phyloP scores from a whole-genome alignment of 2,797 vertebrate genomes.

The Ispidina picta region DNA sequence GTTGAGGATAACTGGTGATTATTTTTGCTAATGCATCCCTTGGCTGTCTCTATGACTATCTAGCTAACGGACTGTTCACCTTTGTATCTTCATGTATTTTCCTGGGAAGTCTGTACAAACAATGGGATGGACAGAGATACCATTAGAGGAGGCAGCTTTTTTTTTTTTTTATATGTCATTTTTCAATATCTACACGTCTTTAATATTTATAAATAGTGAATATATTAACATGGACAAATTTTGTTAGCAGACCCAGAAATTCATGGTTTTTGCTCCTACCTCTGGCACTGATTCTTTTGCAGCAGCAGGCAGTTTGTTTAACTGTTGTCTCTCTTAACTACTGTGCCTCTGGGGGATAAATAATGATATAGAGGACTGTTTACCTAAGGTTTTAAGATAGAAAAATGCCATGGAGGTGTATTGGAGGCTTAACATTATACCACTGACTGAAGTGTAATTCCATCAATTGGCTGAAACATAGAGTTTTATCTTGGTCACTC shows the following conservation, averaged over 20 bases:
- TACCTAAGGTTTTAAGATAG: not conserved
- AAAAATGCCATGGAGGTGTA: not conserved
- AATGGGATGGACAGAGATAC: not conserved
- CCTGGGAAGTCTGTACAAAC: not conserved
- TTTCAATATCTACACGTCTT: not conserved
- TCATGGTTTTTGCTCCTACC: not conserved
- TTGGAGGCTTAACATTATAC: not conserved
- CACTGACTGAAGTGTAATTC: not conserved
- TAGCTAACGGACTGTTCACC: not conserved
- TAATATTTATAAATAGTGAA: not conserved
- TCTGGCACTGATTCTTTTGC: not conserved
- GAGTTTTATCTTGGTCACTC: not conserved
- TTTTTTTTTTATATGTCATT: not conserved
- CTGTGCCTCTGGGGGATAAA: not conserved
- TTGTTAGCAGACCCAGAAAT: not conserved
- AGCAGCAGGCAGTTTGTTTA: not conserved
- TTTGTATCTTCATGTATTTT: not conserved
- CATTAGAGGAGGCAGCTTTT: not conserved
- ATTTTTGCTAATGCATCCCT: slow-evolving; percentile 42
- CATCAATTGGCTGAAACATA: not conserved
- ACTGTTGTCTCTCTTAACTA: not conserved
- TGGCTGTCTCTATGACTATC: not conserved
- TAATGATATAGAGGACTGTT: not conserved
- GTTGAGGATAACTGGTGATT: slow-evolving; percentile 4
- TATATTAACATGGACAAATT: not conserved